Base-by-base conservation (phyloP, 2,888 invertebrate species). In the Harmothoe impar region DNA sequence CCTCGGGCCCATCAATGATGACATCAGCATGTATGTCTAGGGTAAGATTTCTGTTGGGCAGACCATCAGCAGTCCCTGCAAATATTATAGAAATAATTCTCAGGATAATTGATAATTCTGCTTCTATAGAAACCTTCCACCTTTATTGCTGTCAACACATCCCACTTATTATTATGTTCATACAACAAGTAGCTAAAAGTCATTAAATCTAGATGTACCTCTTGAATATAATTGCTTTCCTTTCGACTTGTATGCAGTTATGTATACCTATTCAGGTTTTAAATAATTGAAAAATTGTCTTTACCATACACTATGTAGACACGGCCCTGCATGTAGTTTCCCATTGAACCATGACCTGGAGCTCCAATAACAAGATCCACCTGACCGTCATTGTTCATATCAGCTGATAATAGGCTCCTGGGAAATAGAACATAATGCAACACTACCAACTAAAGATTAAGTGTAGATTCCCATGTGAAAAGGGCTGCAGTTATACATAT, bases 261-360 rank as follows among this genome's bases (percentile, higher is more conserved):
- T n/a, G n/a, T 43, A 43, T 43, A 43, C 43, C 10, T 43, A 43
- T 43, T 43, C 10, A 43, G 43, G 43, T 7, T 43, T 3, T 43
- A 10, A 43, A 43, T 10, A 43, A 43, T 10, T 43, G 5, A 43
- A 7, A 43, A 10, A 43, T n/a, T 20, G 62, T 54, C 3, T n/a
- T 25, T 91, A 94, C 95, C 94, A 92, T 94, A 94, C n/a, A 95
- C 85, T 51, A 94, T 93, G 90, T 94, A 95, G 17, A 95, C 94
- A 54, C 94, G 91, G 7, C 95, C 95, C 85, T 93, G 93, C 91
- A 94, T 94, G 78, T 94, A 93, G 90, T 93, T 93, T 1, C 93
- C 93, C 23, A 72, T 51, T 0, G 86, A 89, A 12, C 93, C 92
- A 91, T 94, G 94, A 23, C 94, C 94, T 62, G 95, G 95, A 31